These are phyloP conservation scores for Trachelus tabidus DNA, from an alignment of 2,888 invertebrate species.

Conservation along the genomic window DNA sequence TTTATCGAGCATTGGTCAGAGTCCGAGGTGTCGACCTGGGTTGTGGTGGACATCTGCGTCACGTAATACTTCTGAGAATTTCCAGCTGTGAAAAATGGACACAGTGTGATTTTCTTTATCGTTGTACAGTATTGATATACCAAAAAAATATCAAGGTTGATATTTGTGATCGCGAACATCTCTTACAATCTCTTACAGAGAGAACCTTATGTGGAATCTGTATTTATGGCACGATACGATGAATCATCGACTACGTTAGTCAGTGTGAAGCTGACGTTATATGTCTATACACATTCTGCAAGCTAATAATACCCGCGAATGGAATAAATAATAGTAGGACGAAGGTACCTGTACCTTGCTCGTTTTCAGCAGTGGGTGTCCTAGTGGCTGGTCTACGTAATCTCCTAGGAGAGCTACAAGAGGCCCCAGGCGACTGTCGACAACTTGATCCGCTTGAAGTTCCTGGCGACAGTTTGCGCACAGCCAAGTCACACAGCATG, in stretches of 20 bases:
- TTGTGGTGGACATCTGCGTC: conserved; percentile 40
- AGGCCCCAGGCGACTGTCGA: conserved; percentile 65
- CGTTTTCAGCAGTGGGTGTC: conserved; percentile 61
- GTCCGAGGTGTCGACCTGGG: conserved; percentile 55
- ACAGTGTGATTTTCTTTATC: not conserved
- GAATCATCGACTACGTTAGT: not conserved
- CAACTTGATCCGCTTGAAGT: conserved; percentile 61
- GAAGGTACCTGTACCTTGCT: conserved; percentile 44
- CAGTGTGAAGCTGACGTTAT: not conserved
- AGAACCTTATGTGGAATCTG: not conserved
- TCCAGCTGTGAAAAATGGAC: not conserved
- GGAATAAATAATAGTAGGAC: not conserved
- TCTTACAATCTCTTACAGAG: not conserved
- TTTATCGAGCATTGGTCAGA: conserved; percentile 60
- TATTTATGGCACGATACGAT: not conserved
- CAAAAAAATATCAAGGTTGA: not conserved
- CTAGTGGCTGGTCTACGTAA: conserved; percentile 71
- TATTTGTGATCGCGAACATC: not conserved
- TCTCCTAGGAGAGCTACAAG: conserved; percentile 74
- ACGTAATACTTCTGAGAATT: conserved; percentile 18
- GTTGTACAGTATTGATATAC: not conserved
- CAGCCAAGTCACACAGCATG: conserved; percentile 85
- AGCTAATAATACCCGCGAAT: not conserved
- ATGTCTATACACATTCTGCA: not conserved
- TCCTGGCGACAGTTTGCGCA: conserved; percentile 78